Evolutionary conservation across 2,888 invertebrate genomes (phyloP), one percentile per base, ranked within the genome.

Genomic region (Drosophila paramelanica): DNA sequence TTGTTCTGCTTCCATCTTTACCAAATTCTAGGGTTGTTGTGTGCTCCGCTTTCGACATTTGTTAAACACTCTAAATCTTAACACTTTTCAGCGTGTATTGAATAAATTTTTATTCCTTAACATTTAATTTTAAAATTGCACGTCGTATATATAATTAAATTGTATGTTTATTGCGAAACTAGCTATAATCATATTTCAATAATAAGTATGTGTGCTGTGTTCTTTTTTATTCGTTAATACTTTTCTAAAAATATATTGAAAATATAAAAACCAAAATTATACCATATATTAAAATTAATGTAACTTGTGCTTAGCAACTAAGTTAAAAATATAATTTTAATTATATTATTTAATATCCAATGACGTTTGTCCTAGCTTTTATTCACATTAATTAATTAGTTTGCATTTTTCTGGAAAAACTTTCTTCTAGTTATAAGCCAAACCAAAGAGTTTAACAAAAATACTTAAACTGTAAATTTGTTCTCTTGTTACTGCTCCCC

Each of bases 401-500:
- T 73, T 66, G 64, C 62, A 69, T 67, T 81, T 81, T 73, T 77
- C 74, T 77, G 33, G 61, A 73, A 23, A 47, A 57, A 52, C 38
- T 65, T 79, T 27, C 25, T 59, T 51, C 17, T 65, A 57, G 49
- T 46, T 51, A 33, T 76, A 81, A 83, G 75, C 61, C 73, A 51
- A 38, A 2, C 38, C 31, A 13, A 51, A 56, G 56, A 42, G 47
- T 55, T 67, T 67, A 49, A 62, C 72, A 88, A 79, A 67, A 59
- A 77, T 85, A 79, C 88, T 85, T 66, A 83, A 77, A 69, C 79
- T 86, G 74, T 75, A 67, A 73, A 83, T 80, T 80, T 88, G 53
- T 86, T 79, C 75, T 88, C 70, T 87, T 88, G 64, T 87, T 83
- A 81, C 73, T 79, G 61, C 68, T 60, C 65, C 52, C 64, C 66